Evolutionary conservation across 2,888 invertebrate genomes (phyloP), one percentile per base, ranked within the genome.

Genomic region (Sialis fuliginosa): DNA sequence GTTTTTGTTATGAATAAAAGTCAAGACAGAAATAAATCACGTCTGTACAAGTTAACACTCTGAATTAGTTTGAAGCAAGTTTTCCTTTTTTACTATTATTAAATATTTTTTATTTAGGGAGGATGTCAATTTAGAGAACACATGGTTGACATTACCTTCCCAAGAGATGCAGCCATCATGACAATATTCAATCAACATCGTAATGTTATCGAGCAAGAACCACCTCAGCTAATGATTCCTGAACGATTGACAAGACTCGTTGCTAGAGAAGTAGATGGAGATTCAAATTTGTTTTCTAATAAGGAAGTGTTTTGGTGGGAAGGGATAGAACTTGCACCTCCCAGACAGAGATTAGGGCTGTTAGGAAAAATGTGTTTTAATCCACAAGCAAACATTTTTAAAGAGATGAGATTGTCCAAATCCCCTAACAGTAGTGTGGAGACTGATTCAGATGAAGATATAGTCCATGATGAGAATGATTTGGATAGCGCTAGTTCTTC

Each of bases 51-150:
- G n/a, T n/a, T n/a, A n/a, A n/a, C n/a, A n/a, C n/a, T n/a, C n/a
- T n/a, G n/a, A n/a, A n/a, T n/a, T n/a, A n/a, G n/a, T n/a, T n/a
- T n/a, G n/a, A n/a, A n/a, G n/a, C n/a, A n/a, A n/a, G n/a, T n/a
- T n/a, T n/a, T n/a, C n/a, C n/a, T n/a, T n/a, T n/a, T n/a, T 22
- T 22, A 22, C 22, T 22, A 22, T 22, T 22, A 22, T 22, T 22
- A 22, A 22, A 22, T 22, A 22, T 4, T 22, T 22, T 22, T 22
- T 22, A 22, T 22, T 43, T 42, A 53, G 2, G 54, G 81, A 80
- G 84, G 84, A 31, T 85, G 84, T 52, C 78, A 81, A 57, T 80
- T 77, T 60, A 72, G 77, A 22, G 84, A 85, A 58, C 83, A 85
- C 62, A 68, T 72, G 42, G 74, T 82, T 2, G 70, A 74, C 52